Base-by-base conservation (phyloP, 2,113 vertebrate species). In the Xiphophorus hellerii region DNA sequence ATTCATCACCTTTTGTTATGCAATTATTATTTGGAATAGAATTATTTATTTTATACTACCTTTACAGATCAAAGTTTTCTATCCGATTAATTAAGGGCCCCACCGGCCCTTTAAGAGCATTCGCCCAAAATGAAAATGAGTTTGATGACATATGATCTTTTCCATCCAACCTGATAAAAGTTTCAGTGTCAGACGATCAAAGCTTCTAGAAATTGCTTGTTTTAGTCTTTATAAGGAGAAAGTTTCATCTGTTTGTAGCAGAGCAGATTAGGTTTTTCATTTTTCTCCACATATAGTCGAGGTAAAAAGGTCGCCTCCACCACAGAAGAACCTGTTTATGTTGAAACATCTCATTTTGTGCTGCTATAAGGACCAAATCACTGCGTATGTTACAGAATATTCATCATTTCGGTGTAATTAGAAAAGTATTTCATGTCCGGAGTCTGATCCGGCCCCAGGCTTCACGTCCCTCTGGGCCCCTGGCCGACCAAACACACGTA, bases 401-500 rank as follows among this genome's bases (percentile, higher is more conserved):
- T 67, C 51, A 67, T 66, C 58, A 25, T 25, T 58, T 58, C 2
- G 17, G 51, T 58, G 17, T 11, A 58, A 58, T 58, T 25, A 58
- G 51, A 69, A 80, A 35, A 35, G 65, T 74, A 31, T 71, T 58
- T 58, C 83, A 71, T 76, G 67, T 76, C 51, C 5, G 73, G 5
- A 62, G 74, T 79, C 74, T 74, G 72, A 87, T 29, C 29, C 66
- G 81, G 51, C 76, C 68, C 75, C 80, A 76, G 75, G 88, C 86
- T 76, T 87, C 84, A 75, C 73, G 71, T 77, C 71, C n/a, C 66
- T 33, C 15, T 37, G 17, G 64, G 35, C 33, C 25, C 58, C 83
- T 87, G 78, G 79, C 77, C 73, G 87, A 88, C 83, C 83, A 91
- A 94, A 93, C 90, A 91, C 76, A 71, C 76, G 92, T 77, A 94